A percentile compares a stretch with the other conserved stretches of the same genome.
Conservation (phyloP, 1,140 invertebrate species). For the Holotrichia oblita region DNA sequence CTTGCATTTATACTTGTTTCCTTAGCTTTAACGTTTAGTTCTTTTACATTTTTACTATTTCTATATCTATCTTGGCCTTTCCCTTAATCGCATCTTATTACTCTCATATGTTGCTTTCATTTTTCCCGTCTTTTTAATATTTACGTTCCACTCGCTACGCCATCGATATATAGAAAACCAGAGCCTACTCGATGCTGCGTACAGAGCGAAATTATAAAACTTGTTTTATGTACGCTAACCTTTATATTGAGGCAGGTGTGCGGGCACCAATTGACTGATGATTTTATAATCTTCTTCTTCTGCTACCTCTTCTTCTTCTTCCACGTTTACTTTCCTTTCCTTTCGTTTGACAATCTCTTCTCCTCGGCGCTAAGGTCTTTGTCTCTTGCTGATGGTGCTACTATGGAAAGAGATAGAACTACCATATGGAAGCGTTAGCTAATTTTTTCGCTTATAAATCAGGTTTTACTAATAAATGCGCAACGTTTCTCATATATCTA, state of each 20-base stretch:
- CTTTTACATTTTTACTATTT: not conserved
- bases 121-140: not conserved
- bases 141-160: not conserved
- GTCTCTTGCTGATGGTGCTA: not conserved
- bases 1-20: not conserved
- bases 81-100: too few relatives aligned
- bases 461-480: not conserved
- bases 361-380: not conserved
- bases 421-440: not conserved
- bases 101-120: not conserved
- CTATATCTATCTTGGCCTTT: too few relatives aligned
- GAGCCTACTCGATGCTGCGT: constrained; percentile 5
- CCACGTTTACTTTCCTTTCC: not conserved
- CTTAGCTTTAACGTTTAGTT: too few relatives aligned
- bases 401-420: not conserved
- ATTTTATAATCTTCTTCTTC: constrained; percentile 40
- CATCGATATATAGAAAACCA: constrained; percentile 3
- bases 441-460: not conserved
- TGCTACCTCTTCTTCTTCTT: not conserved
- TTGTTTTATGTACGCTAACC: constrained; percentile 40
- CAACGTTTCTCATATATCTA: too few relatives aligned
- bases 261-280: constrained; percentile 39
- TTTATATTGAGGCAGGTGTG: constrained; percentile 39
- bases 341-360: not conserved
- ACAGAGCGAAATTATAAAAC: constrained; percentile 36